A percentile compares a stretch with the other conserved stretches of the same genome.
Conservation (phyloP, 92 coral and sea anemone genomes). For the Epizoanthus illoricatus region DNA sequence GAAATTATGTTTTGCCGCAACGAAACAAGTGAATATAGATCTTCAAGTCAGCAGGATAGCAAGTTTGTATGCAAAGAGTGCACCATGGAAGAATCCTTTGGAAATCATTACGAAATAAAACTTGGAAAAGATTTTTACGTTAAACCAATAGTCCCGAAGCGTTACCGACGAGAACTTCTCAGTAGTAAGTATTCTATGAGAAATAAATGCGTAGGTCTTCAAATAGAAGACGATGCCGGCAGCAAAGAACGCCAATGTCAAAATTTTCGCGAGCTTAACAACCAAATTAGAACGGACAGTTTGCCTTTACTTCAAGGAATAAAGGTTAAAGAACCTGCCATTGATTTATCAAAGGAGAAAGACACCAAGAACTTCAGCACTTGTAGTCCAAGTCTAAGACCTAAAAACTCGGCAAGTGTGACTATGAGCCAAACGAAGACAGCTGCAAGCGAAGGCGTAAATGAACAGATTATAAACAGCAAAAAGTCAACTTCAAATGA, state of each 20-base stretch:
- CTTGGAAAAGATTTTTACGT: neutral
- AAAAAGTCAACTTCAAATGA: neutral
- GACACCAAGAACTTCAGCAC: neutral
- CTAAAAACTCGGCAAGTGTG: neutral
- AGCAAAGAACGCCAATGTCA: neutral
- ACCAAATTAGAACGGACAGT: neutral
- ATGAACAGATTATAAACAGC: neutral
- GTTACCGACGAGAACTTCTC: conserved; percentile 1
- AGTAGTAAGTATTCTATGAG: neutral
- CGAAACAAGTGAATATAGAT: neutral
- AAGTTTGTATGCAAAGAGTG: neutral
- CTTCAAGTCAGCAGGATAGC: neutral
- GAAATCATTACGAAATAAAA: neutral
- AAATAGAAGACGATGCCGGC: neutral
- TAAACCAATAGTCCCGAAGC: neutral
- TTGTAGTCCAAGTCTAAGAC: neutral
- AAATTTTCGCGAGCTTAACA: neutral
- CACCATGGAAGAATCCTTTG: neutral
- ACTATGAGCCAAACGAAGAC: neutral
- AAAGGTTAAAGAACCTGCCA: neutral
- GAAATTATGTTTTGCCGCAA: neutral
- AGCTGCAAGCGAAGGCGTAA: neutral
- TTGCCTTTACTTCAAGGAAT: conserved; percentile 6
- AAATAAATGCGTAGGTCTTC: neutral
- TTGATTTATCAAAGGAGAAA: too few relatives aligned